These are phyloP conservation scores for Eilema depressum DNA, from an alignment of 2,888 invertebrate species.

Conservation along the genomic window DNA sequence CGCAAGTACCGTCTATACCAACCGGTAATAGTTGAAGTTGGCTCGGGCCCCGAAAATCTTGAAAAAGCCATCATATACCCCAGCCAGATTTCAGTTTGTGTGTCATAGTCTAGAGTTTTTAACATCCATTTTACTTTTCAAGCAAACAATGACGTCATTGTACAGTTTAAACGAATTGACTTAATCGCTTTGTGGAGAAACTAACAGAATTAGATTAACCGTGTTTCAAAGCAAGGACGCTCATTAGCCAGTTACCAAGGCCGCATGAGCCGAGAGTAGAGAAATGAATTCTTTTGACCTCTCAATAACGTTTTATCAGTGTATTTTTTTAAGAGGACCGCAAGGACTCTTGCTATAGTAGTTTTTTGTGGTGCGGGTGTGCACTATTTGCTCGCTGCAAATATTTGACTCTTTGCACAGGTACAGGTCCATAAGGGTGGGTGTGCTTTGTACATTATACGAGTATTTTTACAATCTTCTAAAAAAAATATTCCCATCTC, in stretches of 20 bases:
- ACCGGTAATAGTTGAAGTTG: too few species aligned
- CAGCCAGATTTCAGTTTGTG: background rate
- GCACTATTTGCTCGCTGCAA: too few species aligned
- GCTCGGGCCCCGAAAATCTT: too few species aligned
- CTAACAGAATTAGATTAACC: slow-evolving; percentile 8
- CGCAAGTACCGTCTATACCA: too few species aligned
- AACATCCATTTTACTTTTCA: background rate
- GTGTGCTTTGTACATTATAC: too few species aligned
- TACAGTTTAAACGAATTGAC: background rate
- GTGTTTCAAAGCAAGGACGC: background rate
- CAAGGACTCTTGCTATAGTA: background rate
- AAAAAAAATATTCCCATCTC: too few species aligned
- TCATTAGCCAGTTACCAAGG: slow-evolving; percentile 1
- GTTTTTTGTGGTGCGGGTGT: background rate
- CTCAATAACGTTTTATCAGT: background rate
- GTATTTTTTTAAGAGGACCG: background rate
- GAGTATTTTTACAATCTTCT: too few species aligned
- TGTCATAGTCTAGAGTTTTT: background rate
- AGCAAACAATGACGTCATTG: background rate
- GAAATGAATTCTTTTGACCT: background rate
- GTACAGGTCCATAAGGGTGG: too few species aligned
- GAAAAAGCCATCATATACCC: too few species aligned
- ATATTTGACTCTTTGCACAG: too few species aligned
- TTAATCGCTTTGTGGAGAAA: background rate
- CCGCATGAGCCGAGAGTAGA: background rate